Conservation (phyloP, 2,113 vertebrate genomes). For the Cisticola juncidis region DNA sequence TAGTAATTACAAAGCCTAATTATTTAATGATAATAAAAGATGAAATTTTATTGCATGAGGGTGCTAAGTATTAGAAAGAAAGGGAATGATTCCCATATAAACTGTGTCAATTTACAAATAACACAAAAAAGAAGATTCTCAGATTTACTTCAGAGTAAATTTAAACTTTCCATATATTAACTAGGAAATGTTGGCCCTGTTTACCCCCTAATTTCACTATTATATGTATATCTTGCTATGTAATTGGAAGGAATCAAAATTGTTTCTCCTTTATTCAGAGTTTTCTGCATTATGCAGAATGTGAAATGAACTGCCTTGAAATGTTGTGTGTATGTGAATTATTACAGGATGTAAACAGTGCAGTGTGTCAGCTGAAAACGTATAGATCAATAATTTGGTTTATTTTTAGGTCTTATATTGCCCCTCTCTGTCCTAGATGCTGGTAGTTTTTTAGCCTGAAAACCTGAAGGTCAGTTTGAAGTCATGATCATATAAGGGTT, state of each 20-base stretch:
- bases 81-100: not conserved
- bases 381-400: constrained; percentile 35
- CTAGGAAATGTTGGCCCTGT: not conserved
- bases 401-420: constrained; percentile 50
- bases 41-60: not conserved
- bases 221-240: not conserved
- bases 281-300: not conserved
- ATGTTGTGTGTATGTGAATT: not conserved
- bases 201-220: not conserved
- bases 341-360: not conserved
- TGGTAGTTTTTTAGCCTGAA: constrained; percentile 5
- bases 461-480: constrained; percentile 49
- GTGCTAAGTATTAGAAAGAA: not conserved
- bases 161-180: not conserved
- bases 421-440: not conserved
- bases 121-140: not conserved
- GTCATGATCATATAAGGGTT: constrained; percentile 16
- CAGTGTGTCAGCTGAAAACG: constrained; percentile 2
- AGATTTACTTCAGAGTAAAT: not conserved
- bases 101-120: not conserved
- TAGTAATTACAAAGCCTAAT: not conserved
- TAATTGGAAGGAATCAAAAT: not conserved
- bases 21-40: not conserved
- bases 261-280: not conserved
- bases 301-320: not conserved